Percentiles rank a stretch among this genome's conserved stretches.
phyloP scores from a whole-genome alignment of 2,113 vertebrate genomes.

The Gallinago media region DNA sequence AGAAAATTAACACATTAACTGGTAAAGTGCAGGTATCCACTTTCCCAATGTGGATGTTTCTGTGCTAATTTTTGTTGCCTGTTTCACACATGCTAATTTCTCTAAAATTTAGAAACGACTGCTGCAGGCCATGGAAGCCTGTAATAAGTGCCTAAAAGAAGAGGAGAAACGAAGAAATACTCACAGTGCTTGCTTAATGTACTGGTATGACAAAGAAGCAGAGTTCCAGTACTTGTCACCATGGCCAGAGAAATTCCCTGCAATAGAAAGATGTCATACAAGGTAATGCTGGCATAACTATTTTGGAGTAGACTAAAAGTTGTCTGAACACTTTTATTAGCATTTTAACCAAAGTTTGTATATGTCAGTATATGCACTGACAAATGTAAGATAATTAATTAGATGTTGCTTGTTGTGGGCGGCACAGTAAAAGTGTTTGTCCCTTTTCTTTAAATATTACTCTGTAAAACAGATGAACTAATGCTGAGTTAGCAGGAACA shows the following conservation, averaged over 20 bases:
- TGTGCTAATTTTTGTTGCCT: not conserved
- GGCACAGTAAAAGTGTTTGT: not conserved
- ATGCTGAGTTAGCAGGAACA: not conserved
- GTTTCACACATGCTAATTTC: not conserved
- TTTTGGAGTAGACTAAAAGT: not conserved
- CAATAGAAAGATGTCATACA: conserved; percentile 82
- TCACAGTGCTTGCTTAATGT: conserved; percentile 90
- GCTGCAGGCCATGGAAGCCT: conserved; percentile 91
- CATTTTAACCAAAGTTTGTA: not conserved
- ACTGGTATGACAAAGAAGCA: conserved; percentile 79
- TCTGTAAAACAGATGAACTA: not conserved
- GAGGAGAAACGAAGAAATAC: conserved; percentile 89
- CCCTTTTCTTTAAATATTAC: not conserved
- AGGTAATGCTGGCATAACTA: conserved; percentile 73
- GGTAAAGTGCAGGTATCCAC: not conserved
- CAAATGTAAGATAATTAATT: not conserved
- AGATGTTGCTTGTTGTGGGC: not conserved
- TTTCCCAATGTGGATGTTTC: not conserved
- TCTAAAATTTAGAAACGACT: conserved; percentile 82
- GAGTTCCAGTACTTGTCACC: conserved; percentile 84
- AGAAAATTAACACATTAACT: not conserved
- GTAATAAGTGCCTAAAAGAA: conserved; percentile 81
- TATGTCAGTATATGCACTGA: not conserved
- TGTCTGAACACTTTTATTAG: not conserved
- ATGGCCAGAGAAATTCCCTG: conserved; percentile 88